Base-by-base conservation (phyloP, 37 sponge, comb jelly and placozoan species). In the Chondrosia reniformis region DNA sequence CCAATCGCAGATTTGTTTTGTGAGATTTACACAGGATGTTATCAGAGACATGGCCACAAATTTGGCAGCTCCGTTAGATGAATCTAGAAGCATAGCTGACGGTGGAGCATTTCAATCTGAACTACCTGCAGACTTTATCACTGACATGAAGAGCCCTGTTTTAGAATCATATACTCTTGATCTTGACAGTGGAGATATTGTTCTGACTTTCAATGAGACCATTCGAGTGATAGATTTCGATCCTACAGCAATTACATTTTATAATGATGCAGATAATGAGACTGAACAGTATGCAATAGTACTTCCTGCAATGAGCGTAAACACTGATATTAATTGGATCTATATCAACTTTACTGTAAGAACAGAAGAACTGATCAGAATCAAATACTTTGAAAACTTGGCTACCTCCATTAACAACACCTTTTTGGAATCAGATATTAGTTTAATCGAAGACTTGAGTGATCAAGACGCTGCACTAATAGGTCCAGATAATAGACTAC, bases 31-130 rank as follows among this genome's bases (percentile, higher is more conserved):
- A 5, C 32, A 45, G 17, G 13, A 39, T 21, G 46, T 89, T 22
- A 52, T 95, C 4, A 57, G 63, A 52, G 96, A 95, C 72, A 95
- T 95, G 96, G 89, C 96, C 10, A 79, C 81, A 21, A 95, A 95
- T 41, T 46, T 44, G 27, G 82, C 77, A n/a, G 66, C 43, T 19
- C 54, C 62, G 1, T 46, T 91, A 7, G 37, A 59, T 33, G 71
- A 71, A 8, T 84, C 85, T 12, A 33, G 67, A 1, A 8, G 17
- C 0, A 45, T 38, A n/a, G 78, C 45, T 24, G 55, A 63, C 1
- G 24, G 42, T 6, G 72, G 44, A 43, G 33, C 77, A 2, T 34
- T 43, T 22, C 64, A 28, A 28, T 83, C 83, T 76, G 91, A 94
- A 66, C 76, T 78, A 33, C 61, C 86, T 13, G 76, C 80, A 12